Evolutionary conservation across 2,113 vertebrate species (phyloP).

Genomic region (Tachuris rubrigastra): DNA sequence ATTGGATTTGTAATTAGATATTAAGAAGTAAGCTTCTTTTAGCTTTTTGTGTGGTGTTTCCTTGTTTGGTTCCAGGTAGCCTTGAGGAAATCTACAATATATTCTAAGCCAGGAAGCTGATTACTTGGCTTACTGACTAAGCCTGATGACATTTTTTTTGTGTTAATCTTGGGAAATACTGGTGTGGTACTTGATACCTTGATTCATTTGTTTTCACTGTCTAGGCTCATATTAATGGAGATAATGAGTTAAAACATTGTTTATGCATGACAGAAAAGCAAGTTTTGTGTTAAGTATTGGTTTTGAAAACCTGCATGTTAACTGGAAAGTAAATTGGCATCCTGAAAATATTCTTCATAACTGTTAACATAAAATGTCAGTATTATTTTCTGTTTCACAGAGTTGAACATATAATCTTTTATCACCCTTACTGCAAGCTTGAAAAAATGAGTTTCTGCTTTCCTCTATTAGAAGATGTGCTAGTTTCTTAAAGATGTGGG

Average conservation of each 20-base stretch:
- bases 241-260: background rate
- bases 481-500: background rate
- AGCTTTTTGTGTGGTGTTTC: background rate
- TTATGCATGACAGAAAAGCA: background rate
- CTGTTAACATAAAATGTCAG: background rate
- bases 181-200: constrained; percentile 2
- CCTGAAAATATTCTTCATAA: background rate
- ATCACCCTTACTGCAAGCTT: background rate
- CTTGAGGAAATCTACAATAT: background rate
- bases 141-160: background rate
- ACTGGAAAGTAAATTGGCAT: background rate
- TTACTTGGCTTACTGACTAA: background rate
- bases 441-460: background rate
- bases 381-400: background rate
- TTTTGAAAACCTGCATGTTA: background rate
- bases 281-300: background rate
- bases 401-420: background rate
- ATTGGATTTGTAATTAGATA: background rate
- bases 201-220: background rate
- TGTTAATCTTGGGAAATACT: background rate
- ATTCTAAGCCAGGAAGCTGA: background rate
- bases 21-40: background rate
- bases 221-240: background rate
- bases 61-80: background rate
- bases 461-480: background rate